Evolutionary conservation across 2,888 invertebrate species (phyloP), one percentile per base, ranked within the genome.

Genomic region (Nephrocerus scutellatus): DNA sequence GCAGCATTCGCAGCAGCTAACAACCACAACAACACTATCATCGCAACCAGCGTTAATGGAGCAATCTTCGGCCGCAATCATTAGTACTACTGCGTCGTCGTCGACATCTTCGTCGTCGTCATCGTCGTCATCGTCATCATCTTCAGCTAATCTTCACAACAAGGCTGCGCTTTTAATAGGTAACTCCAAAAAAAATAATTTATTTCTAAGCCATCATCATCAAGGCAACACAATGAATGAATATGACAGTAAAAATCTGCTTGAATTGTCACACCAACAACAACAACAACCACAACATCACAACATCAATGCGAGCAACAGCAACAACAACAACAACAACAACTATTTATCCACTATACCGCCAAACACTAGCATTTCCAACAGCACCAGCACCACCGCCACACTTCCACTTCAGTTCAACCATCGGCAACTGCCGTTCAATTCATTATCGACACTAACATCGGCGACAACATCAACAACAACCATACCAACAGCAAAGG

Each of bases 391-490:
- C 47, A 52, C 25, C 47, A 47, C 36, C 49, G 42, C 20, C 41
- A 32, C 39, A 31, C 41, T 43, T 23, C 28, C 33, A 13, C 14
- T 34, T 5, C 29, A 39, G 15, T 34, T 24, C 24, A 35, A 40
- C 26, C 16, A 24, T 13, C 32, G 30, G 23, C 44, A 57, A 55
- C 43, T 55, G 55, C 44, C 56, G 54, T 30, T 61, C 63, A 6
- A 60, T 62, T 26, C 60, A 59, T 34, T 22, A 22, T 51, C 61
- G 16, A 43, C 48, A 20, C 55, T 62, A 18, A 63, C 63, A 18
- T 62, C 61, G 34, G 57, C 62, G 19, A 63, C 66, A 37, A 65
- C 62, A 34, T 61, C 64, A 39, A 62, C 62, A 36, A 57, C 59
- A 42, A 59, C 62, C 43, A 56, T 60, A 46, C 56, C 64, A 41